Evolutionary conservation across 2,888 invertebrate species (phyloP).

Genomic region (Glomeris marginata): DNA sequence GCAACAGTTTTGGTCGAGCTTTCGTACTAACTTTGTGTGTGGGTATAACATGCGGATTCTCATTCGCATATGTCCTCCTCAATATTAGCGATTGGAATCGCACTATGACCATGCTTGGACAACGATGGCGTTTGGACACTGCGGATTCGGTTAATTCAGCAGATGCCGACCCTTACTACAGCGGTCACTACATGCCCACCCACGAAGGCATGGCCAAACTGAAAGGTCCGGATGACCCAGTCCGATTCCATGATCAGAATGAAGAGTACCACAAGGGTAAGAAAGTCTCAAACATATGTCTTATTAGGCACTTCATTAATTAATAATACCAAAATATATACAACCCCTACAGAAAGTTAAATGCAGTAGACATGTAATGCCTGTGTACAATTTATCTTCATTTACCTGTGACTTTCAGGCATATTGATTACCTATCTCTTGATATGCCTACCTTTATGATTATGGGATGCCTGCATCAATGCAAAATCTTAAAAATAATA

Average conservation of each 20-base stretch:
- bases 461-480: too few species aligned
- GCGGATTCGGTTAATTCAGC: slow-evolving; percentile 14
- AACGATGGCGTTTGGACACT: not conserved
- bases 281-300: not conserved
- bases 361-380: too few species aligned
- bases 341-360: too few species aligned
- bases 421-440: too few species aligned
- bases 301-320: too few species aligned
- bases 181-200: slow-evolving; percentile 26
- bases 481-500: too few species aligned
- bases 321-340: too few species aligned
- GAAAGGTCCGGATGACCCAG: slow-evolving; percentile 33
- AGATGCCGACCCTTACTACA: slow-evolving; percentile 23
- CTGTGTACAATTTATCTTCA: too few species aligned
- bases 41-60: slow-evolving; percentile 59
- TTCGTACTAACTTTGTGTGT: slow-evolving; percentile 52
- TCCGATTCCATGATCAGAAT: slow-evolving; percentile 37
- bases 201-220: slow-evolving; percentile 25
- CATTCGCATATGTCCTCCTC: slow-evolving; percentile 55
- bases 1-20: slow-evolving; percentile 40
- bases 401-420: too few species aligned
- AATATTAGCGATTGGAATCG: slow-evolving; percentile 23
- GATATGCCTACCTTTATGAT: too few species aligned
- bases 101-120: not conserved
- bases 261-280: slow-evolving; percentile 48